A percentile compares a stretch with the other conserved stretches of the same genome.
Conservation (phyloP, 2,797 vertebrate genomes). For the Onychomys leucogaster region DNA sequence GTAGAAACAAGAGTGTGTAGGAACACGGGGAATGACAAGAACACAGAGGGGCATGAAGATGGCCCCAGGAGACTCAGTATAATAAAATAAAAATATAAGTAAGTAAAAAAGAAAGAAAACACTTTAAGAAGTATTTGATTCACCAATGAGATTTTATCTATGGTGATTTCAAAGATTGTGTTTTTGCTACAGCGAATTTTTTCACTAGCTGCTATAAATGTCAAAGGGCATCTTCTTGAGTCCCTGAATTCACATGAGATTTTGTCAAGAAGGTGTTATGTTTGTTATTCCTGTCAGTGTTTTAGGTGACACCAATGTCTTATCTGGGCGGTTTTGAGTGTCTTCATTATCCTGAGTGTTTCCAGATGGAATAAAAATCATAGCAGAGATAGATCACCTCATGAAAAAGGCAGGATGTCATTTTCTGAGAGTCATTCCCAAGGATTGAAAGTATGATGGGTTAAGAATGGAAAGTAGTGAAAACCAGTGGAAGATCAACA, state of each 20-base stretch:
- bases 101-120: background rate
- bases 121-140: background rate
- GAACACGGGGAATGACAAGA: background rate
- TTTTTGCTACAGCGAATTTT: conserved; percentile 18
- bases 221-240: background rate
- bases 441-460: background rate
- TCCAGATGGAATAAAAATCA: background rate
- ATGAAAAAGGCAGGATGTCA: background rate
- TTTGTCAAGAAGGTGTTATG: background rate
- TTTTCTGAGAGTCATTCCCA: background rate
- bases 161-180: background rate
- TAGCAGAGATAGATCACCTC: background rate
- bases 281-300: background rate
- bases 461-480: background rate
- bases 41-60: background rate
- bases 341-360: background rate
- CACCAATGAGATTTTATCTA: background rate
- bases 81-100: background rate
- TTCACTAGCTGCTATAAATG: background rate
- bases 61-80: background rate
- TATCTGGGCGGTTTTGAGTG: background rate
- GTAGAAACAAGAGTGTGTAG: background rate
- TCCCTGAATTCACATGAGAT: background rate
- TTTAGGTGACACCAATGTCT: background rate
- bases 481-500: background rate